phyloP scores from a whole-genome alignment of 64 coral and sea anemone species.

The Anthopleura sola region DNA sequence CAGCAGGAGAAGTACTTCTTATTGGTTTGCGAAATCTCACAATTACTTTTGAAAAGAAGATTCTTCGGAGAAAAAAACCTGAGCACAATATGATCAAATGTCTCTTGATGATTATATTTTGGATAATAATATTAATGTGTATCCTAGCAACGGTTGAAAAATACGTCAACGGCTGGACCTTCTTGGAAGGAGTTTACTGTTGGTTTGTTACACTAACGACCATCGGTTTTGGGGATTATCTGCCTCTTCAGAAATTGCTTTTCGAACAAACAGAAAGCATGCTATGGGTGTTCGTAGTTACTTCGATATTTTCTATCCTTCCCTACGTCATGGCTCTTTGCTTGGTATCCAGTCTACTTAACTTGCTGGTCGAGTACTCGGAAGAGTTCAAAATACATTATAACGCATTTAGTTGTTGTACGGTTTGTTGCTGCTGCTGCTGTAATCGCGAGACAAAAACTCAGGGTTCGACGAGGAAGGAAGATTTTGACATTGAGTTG shows the following conservation, averaged over 20 bases:
- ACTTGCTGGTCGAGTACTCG: background rate
- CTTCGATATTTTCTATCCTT: background rate
- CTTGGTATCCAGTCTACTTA: background rate
- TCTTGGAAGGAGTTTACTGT: background rate
- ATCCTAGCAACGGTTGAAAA: background rate
- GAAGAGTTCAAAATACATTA: background rate
- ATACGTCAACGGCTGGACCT: slow-evolving; percentile 13
- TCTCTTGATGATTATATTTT: background rate
- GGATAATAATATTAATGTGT: background rate
- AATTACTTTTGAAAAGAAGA: background rate
- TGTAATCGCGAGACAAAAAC: background rate
- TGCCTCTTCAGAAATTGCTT: background rate
- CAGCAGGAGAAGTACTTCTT: slow-evolving; percentile 8
- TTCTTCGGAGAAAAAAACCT: background rate
- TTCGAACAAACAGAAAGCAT: too few relatives aligned
- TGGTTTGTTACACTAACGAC: slow-evolving; percentile 13
- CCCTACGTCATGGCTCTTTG: background rate
- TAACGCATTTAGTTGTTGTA: background rate
- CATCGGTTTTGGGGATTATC: slow-evolving; percentile 15
- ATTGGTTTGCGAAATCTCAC: background rate
- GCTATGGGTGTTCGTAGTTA: too few relatives aligned
- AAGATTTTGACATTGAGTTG: background rate
- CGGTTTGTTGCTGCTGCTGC: background rate
- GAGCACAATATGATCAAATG: background rate
- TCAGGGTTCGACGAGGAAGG: background rate